These are phyloP conservation scores for Agelaius tricolor DNA, from an alignment of 2,113 vertebrate genomes.

Conservation along the genomic window DNA sequence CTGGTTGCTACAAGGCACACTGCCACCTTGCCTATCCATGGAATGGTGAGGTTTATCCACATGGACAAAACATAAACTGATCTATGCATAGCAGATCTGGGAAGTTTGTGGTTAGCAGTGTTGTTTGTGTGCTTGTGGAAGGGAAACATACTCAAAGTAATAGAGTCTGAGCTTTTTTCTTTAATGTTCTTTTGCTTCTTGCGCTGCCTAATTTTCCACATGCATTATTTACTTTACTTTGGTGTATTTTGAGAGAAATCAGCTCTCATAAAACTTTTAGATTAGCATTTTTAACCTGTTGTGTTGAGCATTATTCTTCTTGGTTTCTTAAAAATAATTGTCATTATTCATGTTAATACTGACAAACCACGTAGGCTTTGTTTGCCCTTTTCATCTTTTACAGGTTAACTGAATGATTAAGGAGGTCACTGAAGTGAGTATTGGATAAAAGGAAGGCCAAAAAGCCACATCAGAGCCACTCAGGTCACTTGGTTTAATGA, in stretches of 20 bases:
- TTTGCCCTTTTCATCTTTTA: not conserved
- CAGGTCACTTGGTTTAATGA: not conserved
- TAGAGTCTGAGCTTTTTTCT: not conserved
- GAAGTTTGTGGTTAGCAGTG: not conserved
- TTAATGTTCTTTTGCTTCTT: not conserved
- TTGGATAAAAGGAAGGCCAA: not conserved
- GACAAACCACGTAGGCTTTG: not conserved
- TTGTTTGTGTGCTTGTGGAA: not conserved
- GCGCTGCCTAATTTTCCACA: not conserved
- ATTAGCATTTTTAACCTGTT: not conserved
- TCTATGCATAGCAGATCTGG: not conserved
- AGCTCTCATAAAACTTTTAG: not conserved
- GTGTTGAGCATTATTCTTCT: not conserved
- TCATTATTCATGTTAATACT: not conserved
- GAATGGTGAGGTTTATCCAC: not conserved
- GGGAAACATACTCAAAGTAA: not conserved
- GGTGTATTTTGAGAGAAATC: not conserved
- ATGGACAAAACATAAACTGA: not conserved
- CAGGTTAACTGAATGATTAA: slow-evolving; percentile 20
- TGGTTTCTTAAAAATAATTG: not conserved
- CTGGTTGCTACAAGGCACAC: not conserved
- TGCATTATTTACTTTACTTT: not conserved
- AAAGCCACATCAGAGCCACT: not conserved
- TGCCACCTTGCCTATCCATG: not conserved
- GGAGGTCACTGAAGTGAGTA: not conserved